Conservation (phyloP, 2,888 invertebrate species). For the Cheilosia impressa region DNA sequence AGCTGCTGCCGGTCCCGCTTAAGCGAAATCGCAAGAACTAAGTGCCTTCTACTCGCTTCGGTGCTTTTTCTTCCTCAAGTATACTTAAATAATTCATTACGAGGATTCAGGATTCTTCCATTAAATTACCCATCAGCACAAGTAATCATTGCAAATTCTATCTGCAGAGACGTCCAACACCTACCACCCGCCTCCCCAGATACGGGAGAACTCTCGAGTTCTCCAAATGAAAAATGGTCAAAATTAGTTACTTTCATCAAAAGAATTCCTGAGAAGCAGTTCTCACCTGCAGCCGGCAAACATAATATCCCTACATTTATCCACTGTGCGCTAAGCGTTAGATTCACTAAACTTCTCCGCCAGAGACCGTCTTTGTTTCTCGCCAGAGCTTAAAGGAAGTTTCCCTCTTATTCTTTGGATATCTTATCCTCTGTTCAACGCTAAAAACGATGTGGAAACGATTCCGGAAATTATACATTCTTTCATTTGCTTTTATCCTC, state of each 20-base stretch:
- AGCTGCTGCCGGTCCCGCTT: conserved; percentile 26
- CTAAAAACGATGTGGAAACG: conserved; percentile 72
- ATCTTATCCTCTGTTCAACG: conserved; percentile 39
- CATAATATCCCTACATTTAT: conserved; percentile 74
- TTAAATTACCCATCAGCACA: conserved; percentile 71
- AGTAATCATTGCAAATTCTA: conserved; percentile 59
- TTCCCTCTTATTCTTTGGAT: conserved; percentile 47
- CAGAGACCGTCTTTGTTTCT: conserved; percentile 64
- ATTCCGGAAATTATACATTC: conserved; percentile 74
- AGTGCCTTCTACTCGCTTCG: conserved; percentile 24
- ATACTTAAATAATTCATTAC: conserved; percentile 73
- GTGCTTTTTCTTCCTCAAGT: conserved; percentile 41
- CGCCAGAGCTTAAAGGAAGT: conserved; percentile 53
- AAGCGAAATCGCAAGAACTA: conserved; percentile 28
- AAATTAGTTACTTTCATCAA: conserved; percentile 75
- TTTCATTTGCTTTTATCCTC: conserved; percentile 30
- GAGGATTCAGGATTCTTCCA: conserved; percentile 68
- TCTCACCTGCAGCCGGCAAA: conserved; percentile 74
- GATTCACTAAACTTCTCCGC: conserved; percentile 66
- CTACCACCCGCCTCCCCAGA: neutral
- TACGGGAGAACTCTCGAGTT: conserved; percentile 19
- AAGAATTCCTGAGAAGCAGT: conserved; percentile 70
- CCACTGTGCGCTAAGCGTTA: conserved; percentile 69
- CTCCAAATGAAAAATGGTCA: conserved; percentile 70
- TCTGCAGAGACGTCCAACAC: conserved; percentile 14